Evolutionary conservation across 2,113 vertebrate genomes (phyloP), one percentile per base, ranked within the genome.

Genomic region (Myotis brandtii): DNA sequence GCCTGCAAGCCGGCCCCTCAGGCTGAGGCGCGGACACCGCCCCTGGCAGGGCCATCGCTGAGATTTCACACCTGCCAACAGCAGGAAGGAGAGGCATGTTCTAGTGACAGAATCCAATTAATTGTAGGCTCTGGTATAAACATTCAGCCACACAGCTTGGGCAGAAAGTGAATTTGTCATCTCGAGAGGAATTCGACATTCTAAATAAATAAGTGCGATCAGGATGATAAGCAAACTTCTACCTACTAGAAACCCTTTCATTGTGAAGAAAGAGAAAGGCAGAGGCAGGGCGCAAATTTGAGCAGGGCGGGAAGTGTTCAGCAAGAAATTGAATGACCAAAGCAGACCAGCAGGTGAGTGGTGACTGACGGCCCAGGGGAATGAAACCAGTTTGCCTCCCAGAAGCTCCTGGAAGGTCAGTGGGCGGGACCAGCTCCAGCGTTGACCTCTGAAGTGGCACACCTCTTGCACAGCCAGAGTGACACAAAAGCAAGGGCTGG

Each of bases 181-280:
- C 83, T 87, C 20, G 2, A 40, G 86, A 95, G 52, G 9, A 0
- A 2, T 82, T 3, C 2, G 0, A 73, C 16, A 12, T 93, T 96
- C 95, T 5, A 95, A 97, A 97, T 85, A 97, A 96, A 95, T 43
- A 93, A 85, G 50, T 10, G 14, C 11, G 52, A 21, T 95, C 3
- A 96, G 20, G 82, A 7, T 6, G 91, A 79, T 82, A 70, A 95
- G 82, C 72, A 89, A 97, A 95, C 81, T 59, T 76, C 77, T 32
- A 1, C 70, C 13, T 17, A 23, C 79, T 56, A 20, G 54, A 76
- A 91, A 64, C 76, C 93, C 95, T 84, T 72, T 91, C 62, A 30
- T 91, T 23, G 10, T 30, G 43, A 76, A 79, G 52, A 88, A 72
- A 95, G 95, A 80, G 43, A 59, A 69, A 50, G 94, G 77, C 56